phyloP scores from a whole-genome alignment of 2,113 vertebrate genomes.

The Tamias sibiricus region DNA sequence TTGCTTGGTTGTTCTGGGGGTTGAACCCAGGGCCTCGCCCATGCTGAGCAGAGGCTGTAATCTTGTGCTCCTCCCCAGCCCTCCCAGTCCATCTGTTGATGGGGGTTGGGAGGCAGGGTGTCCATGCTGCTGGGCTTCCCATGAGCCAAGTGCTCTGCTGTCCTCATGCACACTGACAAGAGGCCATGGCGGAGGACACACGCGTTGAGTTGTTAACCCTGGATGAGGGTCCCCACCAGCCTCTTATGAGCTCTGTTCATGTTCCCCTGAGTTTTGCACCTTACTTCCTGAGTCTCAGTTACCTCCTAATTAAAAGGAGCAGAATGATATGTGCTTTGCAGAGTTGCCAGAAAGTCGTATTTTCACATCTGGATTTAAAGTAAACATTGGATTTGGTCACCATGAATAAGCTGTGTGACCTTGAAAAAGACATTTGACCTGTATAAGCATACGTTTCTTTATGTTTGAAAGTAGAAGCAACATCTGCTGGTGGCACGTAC shows the following conservation, averaged over 20 bases:
- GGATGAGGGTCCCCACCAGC: not conserved
- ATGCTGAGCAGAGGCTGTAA: not conserved
- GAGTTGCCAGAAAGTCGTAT: not conserved
- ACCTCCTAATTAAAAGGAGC: slow-evolving; percentile 9
- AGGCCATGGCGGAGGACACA: not conserved
- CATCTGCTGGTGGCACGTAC: not conserved
- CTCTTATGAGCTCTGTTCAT: not conserved
- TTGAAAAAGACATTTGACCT: not conserved
- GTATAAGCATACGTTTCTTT: not conserved
- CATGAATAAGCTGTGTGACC: not conserved
- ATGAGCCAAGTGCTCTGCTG: not conserved
- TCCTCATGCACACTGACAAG: not conserved
- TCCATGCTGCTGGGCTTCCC: not conserved
- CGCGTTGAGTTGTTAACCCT: not conserved
- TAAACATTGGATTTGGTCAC: not conserved
- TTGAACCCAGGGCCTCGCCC: not conserved
- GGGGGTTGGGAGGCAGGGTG: not conserved
- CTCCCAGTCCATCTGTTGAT: not conserved
- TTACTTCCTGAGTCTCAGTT: not conserved
- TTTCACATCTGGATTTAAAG: not conserved
- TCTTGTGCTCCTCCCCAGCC: not conserved
- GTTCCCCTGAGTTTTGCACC: not conserved
- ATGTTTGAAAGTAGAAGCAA: not conserved
- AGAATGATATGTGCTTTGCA: not conserved
- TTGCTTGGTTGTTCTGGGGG: not conserved